phyloP scores from a whole-genome alignment of 2,797 vertebrate genomes.

The Florisuga fusca region DNA sequence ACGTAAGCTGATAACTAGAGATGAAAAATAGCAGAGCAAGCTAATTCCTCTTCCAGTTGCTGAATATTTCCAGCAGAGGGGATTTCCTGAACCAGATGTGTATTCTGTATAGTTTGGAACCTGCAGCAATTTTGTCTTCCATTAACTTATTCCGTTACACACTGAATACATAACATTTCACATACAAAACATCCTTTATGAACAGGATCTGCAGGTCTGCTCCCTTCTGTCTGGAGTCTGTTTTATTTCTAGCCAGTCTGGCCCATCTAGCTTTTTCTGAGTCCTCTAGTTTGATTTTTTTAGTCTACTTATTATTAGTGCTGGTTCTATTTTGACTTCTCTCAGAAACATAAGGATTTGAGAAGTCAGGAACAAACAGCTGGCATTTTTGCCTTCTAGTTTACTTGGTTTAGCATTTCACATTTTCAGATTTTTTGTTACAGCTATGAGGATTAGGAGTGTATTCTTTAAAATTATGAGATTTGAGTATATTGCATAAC shows the following conservation, averaged over 20 bases:
- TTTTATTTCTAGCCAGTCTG: not conserved
- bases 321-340: not conserved
- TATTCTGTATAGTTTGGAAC: not conserved
- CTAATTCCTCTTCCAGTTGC: not conserved
- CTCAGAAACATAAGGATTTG: not conserved
- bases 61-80: not conserved
- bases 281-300: not conserved
- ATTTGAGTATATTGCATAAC: not conserved
- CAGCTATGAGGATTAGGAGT: not conserved
- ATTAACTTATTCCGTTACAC: not conserved
- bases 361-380: not conserved
- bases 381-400: not conserved
- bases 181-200: not conserved
- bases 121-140: not conserved
- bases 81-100: not conserved
- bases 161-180: not conserved
- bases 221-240: not conserved
- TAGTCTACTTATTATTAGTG: not conserved
- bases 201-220: not conserved
- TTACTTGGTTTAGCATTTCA: not conserved
- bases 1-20: not conserved
- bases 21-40: not conserved
- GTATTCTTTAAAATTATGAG: not conserved
- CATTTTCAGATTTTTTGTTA: not conserved
- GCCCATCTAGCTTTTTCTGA: not conserved